A percentile compares a stretch with the other conserved stretches of the same genome.
These are phyloP conservation scores for Pyrochroa serraticornis DNA, from an alignment of 2,888 invertebrate species.

Conservation along the genomic window DNA sequence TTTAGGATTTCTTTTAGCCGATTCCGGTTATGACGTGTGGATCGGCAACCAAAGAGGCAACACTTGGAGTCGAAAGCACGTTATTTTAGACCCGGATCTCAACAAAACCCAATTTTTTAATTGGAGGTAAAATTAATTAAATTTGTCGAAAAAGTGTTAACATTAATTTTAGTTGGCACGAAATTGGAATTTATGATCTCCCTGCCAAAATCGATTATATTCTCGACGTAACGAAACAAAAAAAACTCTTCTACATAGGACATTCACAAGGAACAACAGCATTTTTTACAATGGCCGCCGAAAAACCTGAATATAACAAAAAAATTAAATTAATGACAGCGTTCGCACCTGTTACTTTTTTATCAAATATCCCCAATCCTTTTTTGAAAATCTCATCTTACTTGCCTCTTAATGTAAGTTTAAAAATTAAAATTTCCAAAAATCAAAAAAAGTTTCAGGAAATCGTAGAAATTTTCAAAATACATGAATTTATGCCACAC, in stretches of 20 bases:
- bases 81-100: background rate
- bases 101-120: slow-evolving; percentile 11
- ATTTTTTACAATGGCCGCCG: slow-evolving; percentile 70
- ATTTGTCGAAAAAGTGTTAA: too few species aligned
- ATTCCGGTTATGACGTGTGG: slow-evolving; percentile 29
- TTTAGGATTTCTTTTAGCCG: slow-evolving; percentile 31
- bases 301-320: slow-evolving; percentile 68
- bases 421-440: background rate
- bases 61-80: slow-evolving; percentile 18
- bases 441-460: too few species aligned
- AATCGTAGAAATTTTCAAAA: too few species aligned
- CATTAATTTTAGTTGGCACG: slow-evolving; percentile 21
- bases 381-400: background rate
- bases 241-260: slow-evolving; percentile 26
- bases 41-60: slow-evolving; percentile 27
- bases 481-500: too few species aligned
- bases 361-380: slow-evolving; percentile 60
- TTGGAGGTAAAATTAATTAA: too few species aligned
- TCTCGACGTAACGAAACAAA: slow-evolving; percentile 10
- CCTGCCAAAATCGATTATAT: slow-evolving; percentile 15
- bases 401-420: background rate
- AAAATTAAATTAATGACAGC: slow-evolving; percentile 69
- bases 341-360: slow-evolving; percentile 73
- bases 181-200: slow-evolving; percentile 16
- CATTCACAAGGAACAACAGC: slow-evolving; percentile 68